Base-by-base conservation (phyloP, 2,888 invertebrate genomes). In the Diarsia rubi region DNA sequence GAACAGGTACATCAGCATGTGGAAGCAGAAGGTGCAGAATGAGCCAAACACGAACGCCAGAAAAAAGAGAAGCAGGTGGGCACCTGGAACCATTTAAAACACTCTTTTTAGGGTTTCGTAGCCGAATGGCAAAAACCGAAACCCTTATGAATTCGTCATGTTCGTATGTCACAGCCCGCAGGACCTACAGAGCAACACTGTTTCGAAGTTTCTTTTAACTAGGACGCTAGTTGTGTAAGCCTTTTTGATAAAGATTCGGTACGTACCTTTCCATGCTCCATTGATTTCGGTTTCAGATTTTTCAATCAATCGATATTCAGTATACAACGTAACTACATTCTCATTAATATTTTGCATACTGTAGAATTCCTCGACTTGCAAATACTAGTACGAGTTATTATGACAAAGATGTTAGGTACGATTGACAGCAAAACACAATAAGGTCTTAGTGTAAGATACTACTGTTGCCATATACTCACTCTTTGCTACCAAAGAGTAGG, bases 1-100 rank as follows among this genome's bases (percentile, higher is more conserved):
- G 74, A 96, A 96, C 75, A 96, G 88, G 82, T 95, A 95, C 94
- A 95, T 96, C 42, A 96, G 89, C 93, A 95, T 93, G 88, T 96
- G 95, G 87, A 96, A 95, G 88, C 94, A 95, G 86, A 95, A 96
- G 0, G 96, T 96, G 90, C 96, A 96, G 88, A 96, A 94, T 3
- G 95, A 95, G 16, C 96, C 96, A 74, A 96, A 96, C 2, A 96
- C 93, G 79, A 96, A 96, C 11, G 96, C 93, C 86, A 96, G 81
- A 84, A 95, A 95, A 89, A 96, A 96, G 2, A 96, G 88, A 0
- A 96, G 90, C 2, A 96, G 86, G 72, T 96, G 96, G 19, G 93
- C 94, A 31, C 95, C 96, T 96, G 91, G 1, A 74, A 76, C 63
- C 57, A 21, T 72, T 31, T 31, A 31, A 31, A 37, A 37, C 37